phyloP scores from a whole-genome alignment of 2,113 vertebrate species.

The Hyaena hyaena region DNA sequence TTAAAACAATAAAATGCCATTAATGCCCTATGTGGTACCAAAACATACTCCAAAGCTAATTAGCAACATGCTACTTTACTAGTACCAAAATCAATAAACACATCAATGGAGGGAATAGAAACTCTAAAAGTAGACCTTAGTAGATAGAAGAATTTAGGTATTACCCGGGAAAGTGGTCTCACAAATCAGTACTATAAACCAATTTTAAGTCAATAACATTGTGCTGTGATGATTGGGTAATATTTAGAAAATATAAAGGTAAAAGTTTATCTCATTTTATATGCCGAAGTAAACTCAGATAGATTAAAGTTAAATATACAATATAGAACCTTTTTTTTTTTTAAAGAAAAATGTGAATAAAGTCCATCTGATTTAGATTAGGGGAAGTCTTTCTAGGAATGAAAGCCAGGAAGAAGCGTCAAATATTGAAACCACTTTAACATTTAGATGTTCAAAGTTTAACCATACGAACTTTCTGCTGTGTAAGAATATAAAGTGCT shows the following conservation, averaged over 20 bases:
- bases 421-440: neutral
- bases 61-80: neutral
- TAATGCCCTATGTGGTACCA: neutral
- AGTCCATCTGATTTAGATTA: conserved; percentile 1
- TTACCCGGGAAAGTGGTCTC: neutral
- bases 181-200: neutral
- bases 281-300: neutral
- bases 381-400: neutral
- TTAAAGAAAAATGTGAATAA: neutral
- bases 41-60: neutral
- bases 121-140: neutral
- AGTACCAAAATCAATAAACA: neutral
- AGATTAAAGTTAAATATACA: conserved; percentile 13
- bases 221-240: neutral
- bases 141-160: neutral
- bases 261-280: neutral
- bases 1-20: neutral
- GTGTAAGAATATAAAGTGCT: neutral
- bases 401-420: neutral
- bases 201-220: neutral
- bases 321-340: neutral
- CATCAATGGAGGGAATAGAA: neutral
- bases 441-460: neutral
- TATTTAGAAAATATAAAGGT: conserved; percentile 26
- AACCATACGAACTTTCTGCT: neutral